These are phyloP conservation scores for Ephydatia muelleri DNA, from an alignment of 37 sponge, comb jelly and placozoan genomes.

Conservation along the genomic window DNA sequence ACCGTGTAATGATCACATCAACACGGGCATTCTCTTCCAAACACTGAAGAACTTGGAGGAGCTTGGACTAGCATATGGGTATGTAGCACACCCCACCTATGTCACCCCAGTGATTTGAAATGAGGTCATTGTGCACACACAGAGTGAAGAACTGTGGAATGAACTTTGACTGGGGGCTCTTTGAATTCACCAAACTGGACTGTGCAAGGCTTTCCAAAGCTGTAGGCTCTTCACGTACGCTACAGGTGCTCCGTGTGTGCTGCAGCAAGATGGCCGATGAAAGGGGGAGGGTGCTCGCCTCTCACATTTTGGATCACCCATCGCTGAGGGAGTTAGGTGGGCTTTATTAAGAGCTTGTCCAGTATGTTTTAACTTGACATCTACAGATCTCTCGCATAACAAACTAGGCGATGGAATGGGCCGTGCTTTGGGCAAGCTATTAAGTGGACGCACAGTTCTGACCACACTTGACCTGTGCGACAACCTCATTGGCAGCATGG, in stretches of 20 bases:
- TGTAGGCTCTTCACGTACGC: conserved; percentile 57
- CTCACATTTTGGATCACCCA: conserved; percentile 90
- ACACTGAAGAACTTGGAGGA: conserved; percentile 67
- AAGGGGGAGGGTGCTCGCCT: conserved; percentile 74
- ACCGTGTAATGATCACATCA: conserved; percentile 72
- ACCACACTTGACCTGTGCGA: conserved; percentile 67
- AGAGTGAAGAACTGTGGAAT: conserved; percentile 90
- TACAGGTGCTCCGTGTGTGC: conserved; percentile 41
- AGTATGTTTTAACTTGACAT: background rate
- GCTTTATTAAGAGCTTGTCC: background rate
- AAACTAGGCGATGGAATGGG: conserved; percentile 73
- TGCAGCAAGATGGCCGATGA: conserved; percentile 79
- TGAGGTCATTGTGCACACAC: background rate
- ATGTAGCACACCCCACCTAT: background rate
- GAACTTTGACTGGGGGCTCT: conserved; percentile 96
- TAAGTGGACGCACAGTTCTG: conserved; percentile 75
- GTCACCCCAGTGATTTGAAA: background rate
- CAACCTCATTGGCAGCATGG: conserved; percentile 68
- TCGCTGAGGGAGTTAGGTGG: conserved; percentile 65
- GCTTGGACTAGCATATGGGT: conserved; percentile 82
- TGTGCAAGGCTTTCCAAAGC: conserved; percentile 73
- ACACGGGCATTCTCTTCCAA: conserved; percentile 54
- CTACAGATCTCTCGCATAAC: conserved; percentile 91
- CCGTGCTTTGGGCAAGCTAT: conserved; percentile 89
- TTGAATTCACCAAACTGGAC: conserved; percentile 85